These are phyloP conservation scores for Alligator sinensis DNA, from an alignment of 2,113 vertebrate species.

Conservation along the genomic window DNA sequence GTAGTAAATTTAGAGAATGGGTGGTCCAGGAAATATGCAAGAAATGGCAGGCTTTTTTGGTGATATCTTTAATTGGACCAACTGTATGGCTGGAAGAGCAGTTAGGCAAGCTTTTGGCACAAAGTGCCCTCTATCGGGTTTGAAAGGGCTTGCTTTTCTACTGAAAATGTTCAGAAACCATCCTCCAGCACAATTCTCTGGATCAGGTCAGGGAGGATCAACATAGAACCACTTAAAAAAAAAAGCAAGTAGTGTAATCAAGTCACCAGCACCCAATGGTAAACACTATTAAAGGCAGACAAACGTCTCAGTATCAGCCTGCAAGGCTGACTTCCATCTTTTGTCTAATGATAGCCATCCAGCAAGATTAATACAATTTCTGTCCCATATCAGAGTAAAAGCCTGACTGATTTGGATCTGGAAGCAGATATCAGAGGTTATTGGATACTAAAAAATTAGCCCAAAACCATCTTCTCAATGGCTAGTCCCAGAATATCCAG, in stretches of 20 bases:
- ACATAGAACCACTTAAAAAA: background rate
- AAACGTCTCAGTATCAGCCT: background rate
- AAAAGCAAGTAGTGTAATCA: background rate
- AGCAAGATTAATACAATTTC: background rate
- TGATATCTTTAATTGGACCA: no score
- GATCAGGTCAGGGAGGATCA: background rate
- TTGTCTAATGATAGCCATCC: background rate
- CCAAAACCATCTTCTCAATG: background rate
- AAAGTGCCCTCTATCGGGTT: no score
- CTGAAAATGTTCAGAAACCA: background rate
- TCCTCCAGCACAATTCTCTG: background rate
- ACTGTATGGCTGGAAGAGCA: no score
- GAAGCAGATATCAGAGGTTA: background rate
- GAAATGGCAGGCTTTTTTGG: no score
- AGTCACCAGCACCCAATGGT: background rate
- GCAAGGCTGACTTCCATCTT: fast-evolving
- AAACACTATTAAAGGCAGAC: background rate
- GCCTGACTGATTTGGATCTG: background rate
- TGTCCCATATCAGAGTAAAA: background rate
- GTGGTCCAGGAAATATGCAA: no score
- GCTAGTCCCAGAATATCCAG: background rate
- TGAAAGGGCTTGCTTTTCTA: background rate
- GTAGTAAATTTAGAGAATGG: no score
- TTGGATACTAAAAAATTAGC: background rate
- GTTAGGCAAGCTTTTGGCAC: no score